Conservation (phyloP, 1,140 invertebrate genomes). For the Tetramorium parvispinum region DNA sequence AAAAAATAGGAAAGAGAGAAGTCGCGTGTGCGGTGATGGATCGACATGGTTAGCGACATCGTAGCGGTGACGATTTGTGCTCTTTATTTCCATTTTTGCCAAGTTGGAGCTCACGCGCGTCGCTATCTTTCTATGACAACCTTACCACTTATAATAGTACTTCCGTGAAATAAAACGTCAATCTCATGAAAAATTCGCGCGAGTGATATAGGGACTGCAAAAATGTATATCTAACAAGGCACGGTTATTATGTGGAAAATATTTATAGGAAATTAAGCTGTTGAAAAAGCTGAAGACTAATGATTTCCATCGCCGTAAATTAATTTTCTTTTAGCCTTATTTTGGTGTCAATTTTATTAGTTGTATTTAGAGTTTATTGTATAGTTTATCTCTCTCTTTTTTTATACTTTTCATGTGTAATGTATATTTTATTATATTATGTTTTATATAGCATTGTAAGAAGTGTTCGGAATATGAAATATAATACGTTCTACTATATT, state of each 20-base stretch:
- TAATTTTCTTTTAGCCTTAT: not conserved
- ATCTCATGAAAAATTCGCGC: not conserved
- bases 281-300: not conserved
- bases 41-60: conserved; percentile 33
- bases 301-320: not conserved
- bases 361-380: not conserved
- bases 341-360: not conserved
- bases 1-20: conserved; percentile 1
- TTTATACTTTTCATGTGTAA: not conserved
- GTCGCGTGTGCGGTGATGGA: conserved; percentile 42
- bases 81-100: conserved; percentile 50
- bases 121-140: conserved; percentile 44
- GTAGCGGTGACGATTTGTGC: conserved; percentile 50
- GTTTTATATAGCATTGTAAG: not conserved
- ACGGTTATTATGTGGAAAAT: not conserved
- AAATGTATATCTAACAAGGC: not conserved
- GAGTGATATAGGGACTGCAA: not conserved
- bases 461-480: not conserved
- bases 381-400: not conserved
- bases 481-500: not conserved
- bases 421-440: not conserved
- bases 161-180: conserved; percentile 48
- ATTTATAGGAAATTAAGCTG: no score
- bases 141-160: conserved; percentile 2
- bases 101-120: conserved; percentile 1